phyloP scores from a whole-genome alignment of 2,888 invertebrate genomes.

The Phania funesta region DNA sequence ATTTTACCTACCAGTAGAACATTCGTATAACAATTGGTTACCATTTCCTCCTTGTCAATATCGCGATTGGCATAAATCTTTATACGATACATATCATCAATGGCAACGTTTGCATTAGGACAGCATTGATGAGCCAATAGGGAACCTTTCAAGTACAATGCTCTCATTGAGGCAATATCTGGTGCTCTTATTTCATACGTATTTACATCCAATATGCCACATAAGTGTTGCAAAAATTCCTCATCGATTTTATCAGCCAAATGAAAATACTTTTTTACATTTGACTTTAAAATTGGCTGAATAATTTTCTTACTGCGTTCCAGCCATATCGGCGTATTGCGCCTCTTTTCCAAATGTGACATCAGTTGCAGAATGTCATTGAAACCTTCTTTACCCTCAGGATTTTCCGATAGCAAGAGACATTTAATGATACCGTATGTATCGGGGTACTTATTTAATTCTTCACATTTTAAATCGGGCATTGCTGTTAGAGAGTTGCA shows the following conservation, averaged over 20 bases:
- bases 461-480: constrained; percentile 74
- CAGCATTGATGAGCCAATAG: constrained; percentile 88
- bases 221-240: constrained; percentile 84
- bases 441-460: constrained; percentile 73
- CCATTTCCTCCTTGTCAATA: constrained; percentile 83
- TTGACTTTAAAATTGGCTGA: constrained; percentile 72
- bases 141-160: constrained; percentile 85
- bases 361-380: constrained; percentile 82
- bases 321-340: constrained; percentile 82
- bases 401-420: constrained; percentile 80
- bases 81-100: constrained; percentile 85
- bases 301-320: constrained; percentile 81
- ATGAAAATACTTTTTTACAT: constrained; percentile 71
- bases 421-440: constrained; percentile 79
- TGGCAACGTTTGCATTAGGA: constrained; percentile 86
- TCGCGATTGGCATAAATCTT: constrained; percentile 85
- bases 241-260: constrained; percentile 79
- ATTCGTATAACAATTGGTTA: constrained; percentile 87
- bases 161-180: constrained; percentile 81
- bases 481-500: constrained; percentile 81
- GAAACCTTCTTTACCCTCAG: constrained; percentile 79
- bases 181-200: constrained; percentile 86
- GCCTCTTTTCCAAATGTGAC: constrained; percentile 82
- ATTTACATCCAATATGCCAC: constrained; percentile 89
- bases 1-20: constrained; percentile 85